These are phyloP conservation scores for Malurus cyaneus DNA, from an alignment of 2,113 vertebrate species.

Conservation along the genomic window DNA sequence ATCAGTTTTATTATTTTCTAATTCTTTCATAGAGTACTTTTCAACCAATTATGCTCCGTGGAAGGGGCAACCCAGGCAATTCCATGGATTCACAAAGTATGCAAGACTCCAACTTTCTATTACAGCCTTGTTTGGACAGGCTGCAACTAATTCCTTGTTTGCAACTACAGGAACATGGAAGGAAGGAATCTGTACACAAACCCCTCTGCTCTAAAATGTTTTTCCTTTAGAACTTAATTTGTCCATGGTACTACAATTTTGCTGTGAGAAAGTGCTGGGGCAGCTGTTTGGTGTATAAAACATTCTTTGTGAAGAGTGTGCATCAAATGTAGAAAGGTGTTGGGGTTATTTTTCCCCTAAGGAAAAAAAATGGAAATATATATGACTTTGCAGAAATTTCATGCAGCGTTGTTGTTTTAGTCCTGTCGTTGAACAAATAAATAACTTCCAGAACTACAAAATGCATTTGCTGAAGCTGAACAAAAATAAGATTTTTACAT, in stretches of 20 bases:
- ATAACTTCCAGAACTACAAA: neutral
- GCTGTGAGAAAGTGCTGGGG: neutral
- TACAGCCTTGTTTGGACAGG: neutral
- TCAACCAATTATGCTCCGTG: accelerated
- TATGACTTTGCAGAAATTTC: neutral
- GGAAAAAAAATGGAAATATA: neutral
- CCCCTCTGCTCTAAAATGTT: neutral
- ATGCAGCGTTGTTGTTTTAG: neutral
- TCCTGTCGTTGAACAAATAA: neutral
- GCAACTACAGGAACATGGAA: neutral
- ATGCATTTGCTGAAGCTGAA: neutral
- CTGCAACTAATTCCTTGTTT: neutral
- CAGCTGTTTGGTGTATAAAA: neutral
- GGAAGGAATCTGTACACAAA: neutral
- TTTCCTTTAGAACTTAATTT: neutral
- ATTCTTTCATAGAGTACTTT: neutral
- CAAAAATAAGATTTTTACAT: neutral
- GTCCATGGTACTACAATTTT: neutral
- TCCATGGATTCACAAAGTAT: neutral
- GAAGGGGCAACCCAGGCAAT: neutral
- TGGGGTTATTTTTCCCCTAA: accelerated
- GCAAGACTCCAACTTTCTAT: neutral
- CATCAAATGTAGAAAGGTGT: neutral
- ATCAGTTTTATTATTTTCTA: neutral
- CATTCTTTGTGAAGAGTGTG: neutral